A percentile compares a stretch with the other conserved stretches of the same genome.
These are phyloP conservation scores for Himalopsyche kuldschensis DNA, from an alignment of 2,888 invertebrate species.

Conservation along the genomic window DNA sequence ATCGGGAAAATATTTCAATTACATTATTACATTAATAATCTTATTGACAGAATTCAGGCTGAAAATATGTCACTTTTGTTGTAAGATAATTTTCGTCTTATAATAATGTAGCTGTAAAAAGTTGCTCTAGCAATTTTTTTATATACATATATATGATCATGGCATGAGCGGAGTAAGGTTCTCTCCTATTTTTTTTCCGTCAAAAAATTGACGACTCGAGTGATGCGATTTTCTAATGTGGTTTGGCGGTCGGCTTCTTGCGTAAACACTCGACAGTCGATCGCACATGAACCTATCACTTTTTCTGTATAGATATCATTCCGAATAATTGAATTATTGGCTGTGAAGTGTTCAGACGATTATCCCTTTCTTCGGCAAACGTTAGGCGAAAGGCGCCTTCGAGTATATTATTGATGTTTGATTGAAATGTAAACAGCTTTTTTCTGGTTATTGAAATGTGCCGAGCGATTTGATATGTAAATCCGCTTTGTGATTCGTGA, in stretches of 20 bases:
- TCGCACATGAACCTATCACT: background rate
- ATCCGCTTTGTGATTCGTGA: background rate
- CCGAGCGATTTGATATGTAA: background rate
- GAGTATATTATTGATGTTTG: slow-evolving; percentile 12
- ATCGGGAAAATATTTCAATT: too few relatives aligned
- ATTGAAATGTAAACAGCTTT: slow-evolving; percentile 16
- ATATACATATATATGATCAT: too few relatives aligned
- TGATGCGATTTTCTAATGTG: background rate
- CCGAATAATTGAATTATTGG: slow-evolving; percentile 20
- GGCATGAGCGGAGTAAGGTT: background rate
- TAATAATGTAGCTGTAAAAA: too few relatives aligned
- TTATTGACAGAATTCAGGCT: too few relatives aligned
- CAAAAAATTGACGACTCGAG: background rate
- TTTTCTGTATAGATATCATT: background rate
- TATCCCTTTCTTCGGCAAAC: background rate
- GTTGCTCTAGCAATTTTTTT: too few relatives aligned
- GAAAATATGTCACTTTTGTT: too few relatives aligned
- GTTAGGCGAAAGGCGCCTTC: background rate
- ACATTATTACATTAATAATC: too few relatives aligned
- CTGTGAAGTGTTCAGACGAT: slow-evolving; percentile 1
- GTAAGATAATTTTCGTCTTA: too few relatives aligned
- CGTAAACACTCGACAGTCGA: background rate
- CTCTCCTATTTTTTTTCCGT: background rate
- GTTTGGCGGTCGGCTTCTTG: background rate
- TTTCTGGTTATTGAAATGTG: background rate